Evolutionary conservation across 2,888 invertebrate genomes (phyloP).

Genomic region (Rhingia campestris): DNA sequence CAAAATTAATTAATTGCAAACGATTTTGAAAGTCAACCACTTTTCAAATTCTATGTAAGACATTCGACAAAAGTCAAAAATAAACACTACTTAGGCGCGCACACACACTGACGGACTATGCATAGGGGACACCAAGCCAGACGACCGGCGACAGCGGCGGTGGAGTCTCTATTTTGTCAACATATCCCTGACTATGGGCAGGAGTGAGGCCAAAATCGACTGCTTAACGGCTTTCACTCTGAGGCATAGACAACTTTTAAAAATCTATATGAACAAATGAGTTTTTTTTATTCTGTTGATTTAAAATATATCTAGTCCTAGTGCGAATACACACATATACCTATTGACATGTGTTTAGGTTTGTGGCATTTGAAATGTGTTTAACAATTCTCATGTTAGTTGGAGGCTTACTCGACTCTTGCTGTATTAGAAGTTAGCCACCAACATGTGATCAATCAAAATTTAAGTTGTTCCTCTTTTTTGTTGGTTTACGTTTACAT

Average conservation of each 20-base stretch:
- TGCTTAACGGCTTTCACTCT: conserved; percentile 67
- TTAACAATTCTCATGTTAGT: conserved; percentile 69
- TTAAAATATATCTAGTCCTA: conserved; percentile 7
- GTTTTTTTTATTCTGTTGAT: conserved; percentile 25
- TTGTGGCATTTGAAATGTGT: conserved; percentile 65
- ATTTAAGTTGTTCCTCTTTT: conserved; percentile 54
- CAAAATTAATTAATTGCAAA: conserved; percentile 69
- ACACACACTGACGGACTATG: conserved; percentile 1
- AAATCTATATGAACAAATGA: conserved; percentile 17
- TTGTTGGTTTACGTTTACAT: conserved; percentile 50
- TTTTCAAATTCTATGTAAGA: conserved; percentile 52
- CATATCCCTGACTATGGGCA: conserved; percentile 24
- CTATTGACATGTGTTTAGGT: conserved; percentile 1
- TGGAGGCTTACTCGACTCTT: conserved; percentile 66
- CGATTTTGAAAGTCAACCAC: conserved; percentile 69
- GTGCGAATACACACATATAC: conserved; percentile 12
- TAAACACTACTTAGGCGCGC: conserved; percentile 49
- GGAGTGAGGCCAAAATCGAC: conserved; percentile 41
- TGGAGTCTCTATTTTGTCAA: conserved; percentile 61
- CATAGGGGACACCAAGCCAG: conserved; percentile 19
- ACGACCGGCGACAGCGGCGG: conserved; percentile 5
- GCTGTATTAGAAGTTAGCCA: conserved; percentile 66
- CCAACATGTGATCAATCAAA: conserved; percentile 65
- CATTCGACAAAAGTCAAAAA: conserved; percentile 64
- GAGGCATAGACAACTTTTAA: conserved; percentile 44